phyloP scores from a whole-genome alignment of 2,888 invertebrate genomes.

The Microplitis deprimator region DNA sequence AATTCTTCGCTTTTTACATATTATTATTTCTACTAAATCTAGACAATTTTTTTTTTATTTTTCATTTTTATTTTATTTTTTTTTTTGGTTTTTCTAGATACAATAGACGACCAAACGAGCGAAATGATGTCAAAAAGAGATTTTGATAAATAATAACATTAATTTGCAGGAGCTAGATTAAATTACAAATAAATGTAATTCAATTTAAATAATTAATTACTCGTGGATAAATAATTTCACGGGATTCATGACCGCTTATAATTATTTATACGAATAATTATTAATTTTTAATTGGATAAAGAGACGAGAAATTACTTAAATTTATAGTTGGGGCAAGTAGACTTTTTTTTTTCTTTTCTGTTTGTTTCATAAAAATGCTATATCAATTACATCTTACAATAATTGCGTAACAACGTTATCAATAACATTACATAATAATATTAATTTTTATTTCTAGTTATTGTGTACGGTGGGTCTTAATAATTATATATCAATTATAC shows the following conservation, averaged over 20 bases:
- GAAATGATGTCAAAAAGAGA: neutral
- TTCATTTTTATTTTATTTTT: conserved; percentile 35
- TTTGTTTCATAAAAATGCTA: conserved; percentile 61
- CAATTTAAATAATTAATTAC: neutral
- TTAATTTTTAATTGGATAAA: neutral
- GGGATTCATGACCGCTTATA: neutral
- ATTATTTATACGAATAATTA: conserved; percentile 8
- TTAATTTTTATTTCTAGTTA: conserved; percentile 59
- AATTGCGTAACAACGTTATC: conserved; percentile 53
- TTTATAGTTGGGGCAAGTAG: neutral
- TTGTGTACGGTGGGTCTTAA: conserved; percentile 58
- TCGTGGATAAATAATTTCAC: neutral
- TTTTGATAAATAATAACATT: neutral
- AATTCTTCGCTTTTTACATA: conserved; percentile 56
- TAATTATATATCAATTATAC: conserved; percentile 41
- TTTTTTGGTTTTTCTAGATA: conserved; percentile 16
- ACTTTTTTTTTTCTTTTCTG: conserved; percentile 44
- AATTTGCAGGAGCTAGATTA: neutral
- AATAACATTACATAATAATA: conserved; percentile 58
- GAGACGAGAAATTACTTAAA: neutral
- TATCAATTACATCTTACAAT: conserved; percentile 56
- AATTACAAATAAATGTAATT: neutral
- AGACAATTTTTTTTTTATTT: conserved; percentile 45
- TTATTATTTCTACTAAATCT: conserved; percentile 50
- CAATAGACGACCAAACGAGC: neutral